phyloP scores from a whole-genome alignment of 2,113 vertebrate species.

The Orcinus orca region DNA sequence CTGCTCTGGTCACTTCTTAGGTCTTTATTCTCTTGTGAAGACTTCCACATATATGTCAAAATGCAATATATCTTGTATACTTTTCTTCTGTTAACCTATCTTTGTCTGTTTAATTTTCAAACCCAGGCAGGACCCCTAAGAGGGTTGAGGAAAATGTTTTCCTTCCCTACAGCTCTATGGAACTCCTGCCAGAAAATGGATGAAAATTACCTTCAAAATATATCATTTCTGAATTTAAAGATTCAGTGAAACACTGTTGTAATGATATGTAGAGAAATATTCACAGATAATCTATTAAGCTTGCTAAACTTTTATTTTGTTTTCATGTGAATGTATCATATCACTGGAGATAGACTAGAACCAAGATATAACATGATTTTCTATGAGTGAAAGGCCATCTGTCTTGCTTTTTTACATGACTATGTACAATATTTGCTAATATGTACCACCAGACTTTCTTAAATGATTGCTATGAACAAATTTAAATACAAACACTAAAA shows the following conservation, averaged over 20 bases:
- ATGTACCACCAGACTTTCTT: neutral
- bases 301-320: constrained; percentile 1
- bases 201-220: neutral
- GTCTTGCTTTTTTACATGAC: neutral
- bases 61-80: neutral
- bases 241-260: neutral
- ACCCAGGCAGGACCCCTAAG: neutral
- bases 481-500: neutral
- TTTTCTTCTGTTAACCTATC: neutral
- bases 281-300: neutral
- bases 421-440: neutral
- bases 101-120: neutral
- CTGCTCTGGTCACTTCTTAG: neutral
- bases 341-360: neutral
- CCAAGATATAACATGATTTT: neutral
- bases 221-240: neutral
- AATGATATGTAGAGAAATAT: neutral
- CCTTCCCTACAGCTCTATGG: neutral
- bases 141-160: neutral
- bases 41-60: neutral
- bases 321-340: neutral
- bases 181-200: neutral
- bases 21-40: neutral
- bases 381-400: neutral
- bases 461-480: neutral